phyloP scores from a whole-genome alignment of 2,797 vertebrate genomes.

The Sebastes steindachneri region DNA sequence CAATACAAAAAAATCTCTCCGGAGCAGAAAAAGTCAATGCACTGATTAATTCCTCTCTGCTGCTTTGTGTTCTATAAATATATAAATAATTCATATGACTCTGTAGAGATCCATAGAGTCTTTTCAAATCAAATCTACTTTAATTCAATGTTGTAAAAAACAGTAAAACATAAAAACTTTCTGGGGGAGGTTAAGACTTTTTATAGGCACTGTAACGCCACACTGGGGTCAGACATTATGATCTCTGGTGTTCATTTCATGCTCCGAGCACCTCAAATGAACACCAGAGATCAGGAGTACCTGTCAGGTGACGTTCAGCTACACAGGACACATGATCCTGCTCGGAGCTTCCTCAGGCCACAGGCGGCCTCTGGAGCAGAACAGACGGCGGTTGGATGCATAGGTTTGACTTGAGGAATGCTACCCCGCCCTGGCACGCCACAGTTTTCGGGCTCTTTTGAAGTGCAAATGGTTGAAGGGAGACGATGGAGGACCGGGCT shows the following conservation, averaged over 20 bases:
- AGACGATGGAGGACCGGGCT: conserved; percentile 20
- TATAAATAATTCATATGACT: background rate
- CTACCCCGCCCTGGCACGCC: conserved; percentile 57
- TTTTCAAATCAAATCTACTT: background rate
- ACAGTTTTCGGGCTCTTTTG: conserved; percentile 74
- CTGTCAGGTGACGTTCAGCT: conserved; percentile 1
- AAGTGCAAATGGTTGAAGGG: conserved; percentile 66
- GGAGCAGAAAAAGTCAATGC: background rate
- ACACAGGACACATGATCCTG: background rate
- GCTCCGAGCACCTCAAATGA: background rate
- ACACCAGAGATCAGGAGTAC: background rate
- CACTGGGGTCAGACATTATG: background rate
- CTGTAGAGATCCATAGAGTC: background rate
- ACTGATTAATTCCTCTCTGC: background rate
- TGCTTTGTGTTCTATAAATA: background rate
- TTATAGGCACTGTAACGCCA: background rate
- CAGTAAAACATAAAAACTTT: background rate
- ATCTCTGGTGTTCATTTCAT: conserved; percentile 8
- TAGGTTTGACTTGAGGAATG: conserved; percentile 76
- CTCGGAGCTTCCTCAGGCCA: conserved; percentile 35
- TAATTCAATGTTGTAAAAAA: background rate
- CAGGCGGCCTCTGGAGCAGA: conserved; percentile 42
- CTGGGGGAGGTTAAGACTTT: background rate
- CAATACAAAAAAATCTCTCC: background rate
- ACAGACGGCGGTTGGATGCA: conserved; percentile 72